Conservation (phyloP, 2,888 invertebrate species). For the Unio delphinus region DNA sequence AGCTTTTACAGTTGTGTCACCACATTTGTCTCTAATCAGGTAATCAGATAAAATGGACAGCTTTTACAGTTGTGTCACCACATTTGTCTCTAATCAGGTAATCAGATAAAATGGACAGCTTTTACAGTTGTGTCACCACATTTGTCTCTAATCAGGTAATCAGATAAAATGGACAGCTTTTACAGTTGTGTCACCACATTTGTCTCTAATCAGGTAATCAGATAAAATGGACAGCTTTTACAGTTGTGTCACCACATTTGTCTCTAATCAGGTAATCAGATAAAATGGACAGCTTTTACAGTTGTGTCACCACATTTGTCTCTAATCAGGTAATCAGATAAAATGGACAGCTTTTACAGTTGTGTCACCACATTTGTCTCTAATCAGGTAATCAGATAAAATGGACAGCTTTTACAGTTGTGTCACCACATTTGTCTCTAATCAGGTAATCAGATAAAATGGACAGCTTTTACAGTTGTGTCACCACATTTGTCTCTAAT, state of each 20-base stretch:
- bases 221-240: too few relatives aligned
- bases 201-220: constrained; percentile 71
- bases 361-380: too few relatives aligned
- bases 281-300: constrained; percentile 69
- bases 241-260: too few relatives aligned
- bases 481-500: constrained; percentile 70
- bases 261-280: too few relatives aligned
- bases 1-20: too few relatives aligned
- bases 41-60: constrained; percentile 65
- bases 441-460: constrained; percentile 70
- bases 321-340: constrained; percentile 72
- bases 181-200: constrained; percentile 70
- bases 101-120: too few relatives aligned
- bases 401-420: constrained; percentile 69
- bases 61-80: constrained; percentile 70
- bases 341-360: too few relatives aligned
- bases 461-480: constrained; percentile 70
- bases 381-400: too few relatives aligned
- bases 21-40: too few relatives aligned
- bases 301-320: constrained; percentile 68
- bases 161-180: constrained; percentile 67
- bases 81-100: constrained; percentile 71
- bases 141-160: too few relatives aligned
- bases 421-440: constrained; percentile 70
- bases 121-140: too few relatives aligned